These are phyloP conservation scores for Automeris io DNA, from an alignment of 2,888 invertebrate genomes.

Conservation along the genomic window DNA sequence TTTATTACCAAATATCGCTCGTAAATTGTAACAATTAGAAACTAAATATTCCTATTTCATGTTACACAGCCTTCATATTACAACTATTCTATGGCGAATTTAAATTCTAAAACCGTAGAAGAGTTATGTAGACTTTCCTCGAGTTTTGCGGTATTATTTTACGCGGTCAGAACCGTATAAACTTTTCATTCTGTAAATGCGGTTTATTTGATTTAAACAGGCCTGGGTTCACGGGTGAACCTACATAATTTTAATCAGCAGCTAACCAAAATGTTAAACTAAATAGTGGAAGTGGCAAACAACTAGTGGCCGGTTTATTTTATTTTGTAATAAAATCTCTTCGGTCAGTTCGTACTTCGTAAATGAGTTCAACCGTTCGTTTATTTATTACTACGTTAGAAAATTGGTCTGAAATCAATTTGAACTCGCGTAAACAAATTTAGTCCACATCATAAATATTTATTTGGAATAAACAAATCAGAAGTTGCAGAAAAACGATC, in stretches of 20 bases:
- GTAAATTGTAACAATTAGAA: constrained; percentile 15
- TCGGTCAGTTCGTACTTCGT: constrained; percentile 1
- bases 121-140: constrained; percentile 35
- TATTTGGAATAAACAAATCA: background rate
- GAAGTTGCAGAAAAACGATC: background rate
- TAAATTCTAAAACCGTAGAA: constrained; percentile 37
- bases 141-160: constrained; percentile 44
- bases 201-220: constrained; percentile 44
- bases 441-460: background rate
- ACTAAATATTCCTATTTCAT: constrained; percentile 26
- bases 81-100: constrained; percentile 34
- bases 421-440: constrained; percentile 1
- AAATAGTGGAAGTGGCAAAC: constrained; percentile 15
- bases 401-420: constrained; percentile 1
- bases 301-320: constrained; percentile 12
- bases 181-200: constrained; percentile 43
- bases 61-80: constrained; percentile 20
- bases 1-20: constrained; percentile 14
- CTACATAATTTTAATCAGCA: constrained; percentile 34
- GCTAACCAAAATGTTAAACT: constrained; percentile 27
- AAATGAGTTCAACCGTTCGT: background rate
- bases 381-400: constrained; percentile 1
- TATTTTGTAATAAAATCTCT: constrained; percentile 10
- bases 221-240: constrained; percentile 24
- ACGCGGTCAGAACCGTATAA: constrained; percentile 40